Conservation (phyloP, 2,888 invertebrate species). For the Strigamia crassipes region DNA sequence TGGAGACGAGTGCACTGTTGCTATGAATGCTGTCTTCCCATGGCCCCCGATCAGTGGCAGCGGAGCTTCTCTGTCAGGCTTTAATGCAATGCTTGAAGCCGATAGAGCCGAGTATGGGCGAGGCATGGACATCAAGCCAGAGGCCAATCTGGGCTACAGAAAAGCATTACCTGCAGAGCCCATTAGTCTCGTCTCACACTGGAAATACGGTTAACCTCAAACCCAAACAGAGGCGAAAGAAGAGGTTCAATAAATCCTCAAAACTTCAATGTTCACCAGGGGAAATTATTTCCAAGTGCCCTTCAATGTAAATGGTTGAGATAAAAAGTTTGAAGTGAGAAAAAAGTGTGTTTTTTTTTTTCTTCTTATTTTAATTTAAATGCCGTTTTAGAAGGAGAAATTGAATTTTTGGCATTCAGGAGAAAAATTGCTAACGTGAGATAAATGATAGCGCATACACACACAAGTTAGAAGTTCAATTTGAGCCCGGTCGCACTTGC, state of each 20-base stretch:
- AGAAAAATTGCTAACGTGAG: not conserved
- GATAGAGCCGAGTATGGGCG: not conserved
- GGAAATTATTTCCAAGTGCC: constrained; percentile 18
- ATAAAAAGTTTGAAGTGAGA: not conserved
- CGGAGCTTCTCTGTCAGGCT: constrained; percentile 23
- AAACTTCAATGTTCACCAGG: constrained; percentile 14
- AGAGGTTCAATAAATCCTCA: constrained; percentile 13
- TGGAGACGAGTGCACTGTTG: not conserved
- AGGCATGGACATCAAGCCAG: constrained; percentile 22
- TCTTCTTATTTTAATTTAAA: not conserved
- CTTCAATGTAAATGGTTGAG: constrained; percentile 2
- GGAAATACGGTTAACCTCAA: constrained; percentile 34
- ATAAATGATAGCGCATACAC: not conserved
- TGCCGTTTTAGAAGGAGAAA: not conserved
- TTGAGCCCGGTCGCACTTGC: not conserved
- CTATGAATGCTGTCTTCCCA: not conserved
- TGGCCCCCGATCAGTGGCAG: constrained; percentile 7
- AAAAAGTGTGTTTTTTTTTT: not conserved
- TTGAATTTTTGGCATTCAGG: not conserved
- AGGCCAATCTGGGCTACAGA: constrained; percentile 16
- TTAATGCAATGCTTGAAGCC: constrained; percentile 31
- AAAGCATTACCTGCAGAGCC: constrained; percentile 15
- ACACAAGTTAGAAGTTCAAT: not conserved
- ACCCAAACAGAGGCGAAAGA: constrained; percentile 19
- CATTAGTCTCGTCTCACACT: constrained; percentile 11